Base-by-base conservation (phyloP, 1,140 invertebrate species). In the Ditylenchus dipsaci region DNA sequence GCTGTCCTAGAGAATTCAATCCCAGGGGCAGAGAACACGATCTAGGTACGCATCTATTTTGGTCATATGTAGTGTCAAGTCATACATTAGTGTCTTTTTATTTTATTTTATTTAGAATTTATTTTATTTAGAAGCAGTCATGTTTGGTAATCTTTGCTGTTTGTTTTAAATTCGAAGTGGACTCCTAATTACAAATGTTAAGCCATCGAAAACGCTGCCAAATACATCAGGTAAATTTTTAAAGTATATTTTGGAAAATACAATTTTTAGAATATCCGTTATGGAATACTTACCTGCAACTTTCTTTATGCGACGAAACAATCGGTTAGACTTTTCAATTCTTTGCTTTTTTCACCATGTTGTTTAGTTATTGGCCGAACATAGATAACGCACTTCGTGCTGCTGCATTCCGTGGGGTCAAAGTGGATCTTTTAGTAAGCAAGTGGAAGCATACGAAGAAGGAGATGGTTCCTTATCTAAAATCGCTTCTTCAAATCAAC, bases 241-340 rank as follows among this genome's bases (percentile, higher is more conserved):
- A 11, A 38, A 38, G 3, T 3, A 38, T n/a, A n/a, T n/a, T n/a
- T n/a, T n/a, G n/a, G n/a, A n/a, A n/a, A n/a, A n/a, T n/a, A n/a
- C n/a, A n/a, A n/a, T 91, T 83, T 86, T 97, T 59, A 89, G 95
- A 80, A 90, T 98, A 63, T 88, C 94, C 45, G 94, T 97, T 0
- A 98, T 97, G 95, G 93, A 97, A 84, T 97, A 95, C 84, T 88
- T 89, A 69, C 93, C 93, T 0, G 83, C 89, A 15, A 89, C 88
- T 19, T 86, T 91, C 45, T 92, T 89, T 74, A 86, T 78, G 76
- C 33, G 49, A 21, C n/a, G 23, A 19, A 53, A 53, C n/a, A 53
- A 53, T 17, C 23, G 23, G 49, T 45, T 19, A 53, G 49, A 21
- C 15, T 53, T 53, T 53, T 53, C 15, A 7, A 53, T 21, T 21